These are phyloP conservation scores for Agriopis aurantiaria DNA, from an alignment of 2,888 invertebrate species.

Conservation along the genomic window DNA sequence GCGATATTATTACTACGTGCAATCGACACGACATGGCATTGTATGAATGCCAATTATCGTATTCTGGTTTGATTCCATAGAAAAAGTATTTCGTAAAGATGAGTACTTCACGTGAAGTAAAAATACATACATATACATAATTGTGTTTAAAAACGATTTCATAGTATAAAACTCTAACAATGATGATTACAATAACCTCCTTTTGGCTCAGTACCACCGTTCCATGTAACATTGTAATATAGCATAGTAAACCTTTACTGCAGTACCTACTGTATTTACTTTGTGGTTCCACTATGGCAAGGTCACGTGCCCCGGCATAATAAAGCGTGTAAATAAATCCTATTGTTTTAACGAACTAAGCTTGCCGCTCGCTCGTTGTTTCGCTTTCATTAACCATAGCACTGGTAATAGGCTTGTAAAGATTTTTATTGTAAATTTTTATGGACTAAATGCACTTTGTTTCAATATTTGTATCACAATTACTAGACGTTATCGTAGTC, in stretches of 20 bases:
- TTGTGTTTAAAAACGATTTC: too few relatives aligned
- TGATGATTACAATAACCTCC: background rate
- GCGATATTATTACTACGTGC: too few relatives aligned
- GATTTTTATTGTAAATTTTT: background rate
- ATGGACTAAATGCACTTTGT: background rate
- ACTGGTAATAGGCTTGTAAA: constrained; percentile 6
- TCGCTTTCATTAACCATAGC: constrained; percentile 22
- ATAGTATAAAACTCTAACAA: too few relatives aligned
- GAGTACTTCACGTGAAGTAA: too few relatives aligned
- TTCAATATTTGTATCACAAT: too few relatives aligned
- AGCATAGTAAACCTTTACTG: background rate
- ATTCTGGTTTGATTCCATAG: too few relatives aligned
- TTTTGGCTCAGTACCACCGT: background rate
- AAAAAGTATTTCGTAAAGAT: too few relatives aligned
- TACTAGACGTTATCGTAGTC: too few relatives aligned
- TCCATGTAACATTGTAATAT: background rate
- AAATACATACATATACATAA: too few relatives aligned
- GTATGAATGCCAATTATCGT: too few relatives aligned
- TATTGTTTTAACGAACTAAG: constrained; percentile 30
- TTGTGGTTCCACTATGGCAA: constrained; percentile 13
- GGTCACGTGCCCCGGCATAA: constrained; percentile 31
- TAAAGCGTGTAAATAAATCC: constrained; percentile 34
- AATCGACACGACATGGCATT: too few relatives aligned
- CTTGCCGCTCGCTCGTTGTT: constrained; percentile 14
- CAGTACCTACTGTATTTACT: background rate